Conservation (phyloP, 2,888 invertebrate genomes). For the Corbicula japonica region DNA sequence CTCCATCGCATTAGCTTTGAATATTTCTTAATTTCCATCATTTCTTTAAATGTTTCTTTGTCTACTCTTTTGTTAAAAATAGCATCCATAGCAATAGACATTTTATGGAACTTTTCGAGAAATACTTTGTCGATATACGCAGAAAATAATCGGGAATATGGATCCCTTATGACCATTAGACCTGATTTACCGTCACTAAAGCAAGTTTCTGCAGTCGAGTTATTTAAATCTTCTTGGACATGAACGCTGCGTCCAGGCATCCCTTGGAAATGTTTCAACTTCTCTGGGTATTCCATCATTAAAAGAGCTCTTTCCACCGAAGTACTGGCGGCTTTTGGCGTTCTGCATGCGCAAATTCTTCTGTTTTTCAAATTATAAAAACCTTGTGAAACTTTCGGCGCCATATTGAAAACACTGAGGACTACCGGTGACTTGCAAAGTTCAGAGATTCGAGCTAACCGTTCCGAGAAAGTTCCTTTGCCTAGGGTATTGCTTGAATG, state of each 20-base stretch:
- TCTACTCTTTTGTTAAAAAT: not conserved
- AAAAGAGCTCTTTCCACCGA: constrained; percentile 33
- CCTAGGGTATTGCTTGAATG: too few species aligned
- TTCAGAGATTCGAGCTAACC: not conserved
- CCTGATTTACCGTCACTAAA: not conserved
- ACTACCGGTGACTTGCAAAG: not conserved
- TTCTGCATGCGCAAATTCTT: constrained; percentile 38
- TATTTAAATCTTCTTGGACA: not conserved
- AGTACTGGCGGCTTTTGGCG: constrained; percentile 55
- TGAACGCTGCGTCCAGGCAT: constrained; percentile 46
- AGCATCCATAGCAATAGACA: constrained; percentile 18
- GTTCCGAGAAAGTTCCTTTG: too few species aligned
- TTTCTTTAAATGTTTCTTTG: not conserved
- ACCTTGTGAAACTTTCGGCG: not conserved
- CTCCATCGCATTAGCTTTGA: not conserved
- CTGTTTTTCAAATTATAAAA: not conserved
- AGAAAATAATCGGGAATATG: constrained; percentile 51
- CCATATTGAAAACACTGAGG: not conserved
- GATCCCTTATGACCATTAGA: constrained; percentile 48
- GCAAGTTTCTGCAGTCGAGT: not conserved
- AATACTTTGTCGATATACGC: constrained; percentile 60
- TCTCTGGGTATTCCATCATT: constrained; percentile 25
- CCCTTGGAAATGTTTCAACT: constrained; percentile 9
- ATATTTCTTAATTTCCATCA: not conserved
- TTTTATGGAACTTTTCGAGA: constrained; percentile 39